Conservation (phyloP, 1,140 invertebrate genomes). For the Drosophila santomea region DNA sequence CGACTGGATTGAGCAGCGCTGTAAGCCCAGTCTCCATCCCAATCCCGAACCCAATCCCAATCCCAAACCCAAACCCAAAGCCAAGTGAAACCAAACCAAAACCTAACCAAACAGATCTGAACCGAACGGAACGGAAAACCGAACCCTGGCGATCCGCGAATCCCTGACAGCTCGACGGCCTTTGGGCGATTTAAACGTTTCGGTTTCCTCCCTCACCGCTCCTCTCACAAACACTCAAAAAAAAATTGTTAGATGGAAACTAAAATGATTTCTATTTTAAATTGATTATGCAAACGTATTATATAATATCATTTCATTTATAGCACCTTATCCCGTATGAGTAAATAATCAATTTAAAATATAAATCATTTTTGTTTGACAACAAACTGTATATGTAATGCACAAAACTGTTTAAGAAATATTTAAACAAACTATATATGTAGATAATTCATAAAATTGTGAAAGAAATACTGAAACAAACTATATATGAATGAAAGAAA, state of each 20-base stretch:
- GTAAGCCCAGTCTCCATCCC: constrained; percentile 25
- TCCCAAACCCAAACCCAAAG: not conserved
- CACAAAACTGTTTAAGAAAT: too few relatives aligned
- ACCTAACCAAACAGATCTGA: constrained; percentile 21
- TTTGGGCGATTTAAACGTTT: constrained; percentile 81
- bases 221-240: constrained; percentile 6
- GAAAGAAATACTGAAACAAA: too few relatives aligned
- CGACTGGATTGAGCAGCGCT: constrained; percentile 64
- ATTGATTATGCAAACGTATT: too few relatives aligned
- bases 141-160: constrained; percentile 23
- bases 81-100: not conserved
- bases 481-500: too few relatives aligned
- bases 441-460: too few relatives aligned
- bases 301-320: too few relatives aligned
- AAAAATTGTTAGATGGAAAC: not conserved
- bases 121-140: constrained; percentile 41
- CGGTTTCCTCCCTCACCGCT: constrained; percentile 42
- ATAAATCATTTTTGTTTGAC: too few relatives aligned
- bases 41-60: constrained; percentile 8
- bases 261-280: not conserved
- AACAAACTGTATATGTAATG: too few relatives aligned
- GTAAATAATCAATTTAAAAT: too few relatives aligned
- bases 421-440: too few relatives aligned
- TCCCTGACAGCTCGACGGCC: constrained; percentile 73
- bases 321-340: too few relatives aligned